Base-by-base conservation (phyloP, 2,797 vertebrate species). In the Diglossa cyanea region DNA sequence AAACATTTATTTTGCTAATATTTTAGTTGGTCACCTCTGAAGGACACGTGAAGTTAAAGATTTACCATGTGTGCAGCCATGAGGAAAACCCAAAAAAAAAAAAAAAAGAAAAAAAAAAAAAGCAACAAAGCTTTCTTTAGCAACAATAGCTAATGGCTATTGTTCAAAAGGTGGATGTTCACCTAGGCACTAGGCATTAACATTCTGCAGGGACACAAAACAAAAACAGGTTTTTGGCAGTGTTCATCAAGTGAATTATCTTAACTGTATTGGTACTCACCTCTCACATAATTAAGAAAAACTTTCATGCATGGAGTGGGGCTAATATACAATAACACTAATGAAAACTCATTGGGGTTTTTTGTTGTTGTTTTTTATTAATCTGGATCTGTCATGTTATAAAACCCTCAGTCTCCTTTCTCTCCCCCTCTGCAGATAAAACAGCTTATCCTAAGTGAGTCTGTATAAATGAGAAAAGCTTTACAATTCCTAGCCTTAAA, bases 1-100 rank as follows among this genome's bases (percentile, higher is more conserved):
- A 99, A 98, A 98, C 97, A 96, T 97, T 98, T 98, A 98, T 98
- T 98, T 98, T 98, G 97, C 98, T 98, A 98, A 98, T 98, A 98
- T 98, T 97, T 98, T 97, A 97, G 97, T 98, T 97, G 98, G 98
- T 98, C 98, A 98, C 96, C 98, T 97, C 97, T 98, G 97, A 98
- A 98, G 98, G 98, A 98, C 98, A 98, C 98, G 98, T 98, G 98
- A 98, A 97, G 97, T 97, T 98, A 97, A 98, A 98, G 97, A 98
- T 98, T 98, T 98, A 98, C 96, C 97, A 97, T 97, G 97, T 98
- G 98, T 96, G 94, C 95, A 97, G 91, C 85, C 92, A 93, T 91
- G 68, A 97, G 91, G 81, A 96, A 97, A 96, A 57, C 48, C 76
- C 10, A 14, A 51, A 23, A 55, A 53, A 45, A 57, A 62, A 39